These are phyloP conservation scores for Zaprionus africanus DNA, from an alignment of 1,140 invertebrate genomes.

Conservation along the genomic window DNA sequence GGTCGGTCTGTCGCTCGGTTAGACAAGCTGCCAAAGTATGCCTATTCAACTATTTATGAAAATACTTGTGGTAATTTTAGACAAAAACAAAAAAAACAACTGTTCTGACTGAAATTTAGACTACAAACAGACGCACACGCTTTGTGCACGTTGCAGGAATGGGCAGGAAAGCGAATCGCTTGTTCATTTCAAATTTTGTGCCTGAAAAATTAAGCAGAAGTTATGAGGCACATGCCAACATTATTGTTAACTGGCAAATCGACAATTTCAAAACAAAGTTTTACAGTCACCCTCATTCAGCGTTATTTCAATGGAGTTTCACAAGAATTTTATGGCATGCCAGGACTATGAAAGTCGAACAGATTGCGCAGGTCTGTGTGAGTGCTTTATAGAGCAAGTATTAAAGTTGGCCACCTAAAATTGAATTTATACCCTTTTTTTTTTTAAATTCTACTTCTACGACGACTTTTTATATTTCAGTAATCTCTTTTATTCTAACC, in stretches of 20 bases:
- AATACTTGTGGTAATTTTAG: conserved; percentile 73
- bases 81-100: conserved; percentile 29
- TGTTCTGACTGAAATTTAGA: conserved; percentile 27
- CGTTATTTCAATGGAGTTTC: neutral
- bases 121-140: conserved; percentile 17
- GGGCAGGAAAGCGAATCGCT: neutral
- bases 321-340: neutral
- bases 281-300: neutral
- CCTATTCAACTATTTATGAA: conserved; percentile 81
- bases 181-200: conserved; percentile 15
- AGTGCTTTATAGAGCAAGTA: neutral
- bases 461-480: too few species aligned
- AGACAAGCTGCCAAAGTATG: conserved; percentile 43
- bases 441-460: too few species aligned
- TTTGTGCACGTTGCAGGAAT: neutral
- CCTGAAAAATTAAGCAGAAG: conserved; percentile 44
- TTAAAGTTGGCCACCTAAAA: neutral
- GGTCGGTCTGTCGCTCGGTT: neutral
- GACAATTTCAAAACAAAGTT: conserved; percentile 35
- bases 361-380: neutral
- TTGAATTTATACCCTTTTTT: neutral
- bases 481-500: too few species aligned
- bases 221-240: conserved; percentile 19
- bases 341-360: neutral
- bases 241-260: conserved; percentile 40